A percentile compares a stretch with the other conserved stretches of the same genome.
phyloP scores from a whole-genome alignment of 2,797 vertebrate genomes.

The Pitangus sulphuratus region DNA sequence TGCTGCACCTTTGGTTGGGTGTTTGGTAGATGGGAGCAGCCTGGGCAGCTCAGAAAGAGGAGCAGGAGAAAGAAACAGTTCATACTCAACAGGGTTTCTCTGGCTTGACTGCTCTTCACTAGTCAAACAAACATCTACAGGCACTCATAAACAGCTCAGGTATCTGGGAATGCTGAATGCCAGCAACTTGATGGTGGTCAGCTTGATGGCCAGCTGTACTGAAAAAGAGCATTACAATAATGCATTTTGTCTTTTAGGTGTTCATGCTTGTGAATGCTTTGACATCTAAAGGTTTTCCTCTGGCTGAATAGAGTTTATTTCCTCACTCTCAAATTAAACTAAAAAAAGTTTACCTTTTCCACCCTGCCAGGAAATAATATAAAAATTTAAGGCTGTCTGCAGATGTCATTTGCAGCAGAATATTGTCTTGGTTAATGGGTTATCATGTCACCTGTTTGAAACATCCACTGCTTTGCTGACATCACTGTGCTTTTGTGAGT shows the following conservation, averaged over 20 bases:
- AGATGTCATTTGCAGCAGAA: neutral
- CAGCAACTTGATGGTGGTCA: neutral
- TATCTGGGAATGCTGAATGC: neutral
- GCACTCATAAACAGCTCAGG: neutral
- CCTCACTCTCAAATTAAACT: neutral
- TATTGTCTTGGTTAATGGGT: neutral
- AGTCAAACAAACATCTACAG: neutral
- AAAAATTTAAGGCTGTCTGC: neutral
- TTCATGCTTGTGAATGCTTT: neutral
- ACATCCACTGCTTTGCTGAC: neutral
- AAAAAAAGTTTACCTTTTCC: neutral
- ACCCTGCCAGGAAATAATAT: neutral
- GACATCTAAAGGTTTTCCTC: neutral
- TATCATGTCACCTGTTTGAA: neutral
- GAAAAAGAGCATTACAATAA: neutral
- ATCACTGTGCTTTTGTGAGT: neutral
- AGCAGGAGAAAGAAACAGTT: neutral
- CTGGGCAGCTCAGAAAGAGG: neutral
- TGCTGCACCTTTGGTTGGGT: accelerated
- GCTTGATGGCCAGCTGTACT: neutral
- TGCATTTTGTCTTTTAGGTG: neutral
- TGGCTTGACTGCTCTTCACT: neutral
- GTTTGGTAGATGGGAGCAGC: neutral
- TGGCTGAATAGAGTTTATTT: neutral
- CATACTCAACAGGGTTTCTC: neutral